Percentiles rank a stretch among this genome's conserved stretches.
phyloP scores from a whole-genome alignment of 2,113 vertebrate genomes.

The Hyperopisus bebe region DNA sequence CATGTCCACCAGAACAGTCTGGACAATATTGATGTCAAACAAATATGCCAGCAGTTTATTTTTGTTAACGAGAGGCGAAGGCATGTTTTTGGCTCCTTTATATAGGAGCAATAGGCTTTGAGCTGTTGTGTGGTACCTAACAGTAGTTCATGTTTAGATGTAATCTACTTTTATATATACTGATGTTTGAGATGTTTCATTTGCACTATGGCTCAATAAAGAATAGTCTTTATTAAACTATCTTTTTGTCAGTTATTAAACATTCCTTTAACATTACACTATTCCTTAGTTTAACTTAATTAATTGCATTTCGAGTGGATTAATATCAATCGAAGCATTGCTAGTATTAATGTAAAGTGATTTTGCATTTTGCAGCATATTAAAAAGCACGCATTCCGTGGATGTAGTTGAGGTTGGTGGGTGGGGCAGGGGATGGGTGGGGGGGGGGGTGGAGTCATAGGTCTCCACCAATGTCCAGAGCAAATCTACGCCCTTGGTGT shows the following conservation, averaged over 20 bases:
- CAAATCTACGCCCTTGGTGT: not conserved
- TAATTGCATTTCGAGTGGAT: constrained; percentile 6
- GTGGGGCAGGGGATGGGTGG: too few relatives aligned
- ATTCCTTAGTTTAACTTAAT: constrained; percentile 3
- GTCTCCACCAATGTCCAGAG: too few relatives aligned
- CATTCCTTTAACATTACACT: not conserved
- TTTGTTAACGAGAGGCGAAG: too few relatives aligned
- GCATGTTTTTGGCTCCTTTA: too few relatives aligned
- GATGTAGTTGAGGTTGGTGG: too few relatives aligned
- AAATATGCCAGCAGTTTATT: too few relatives aligned
- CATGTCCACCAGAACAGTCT: too few relatives aligned
- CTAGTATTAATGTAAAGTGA: constrained; percentile 10
- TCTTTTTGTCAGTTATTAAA: constrained; percentile 1
- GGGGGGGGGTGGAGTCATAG: too few relatives aligned
- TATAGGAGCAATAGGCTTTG: too few relatives aligned
- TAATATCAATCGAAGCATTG: constrained; percentile 6
- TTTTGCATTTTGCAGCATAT: not conserved
- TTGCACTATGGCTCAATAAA: not conserved
- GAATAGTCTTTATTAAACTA: constrained; percentile 4
- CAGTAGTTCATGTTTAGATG: constrained; percentile 7
- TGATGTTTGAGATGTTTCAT: constrained; percentile 1
- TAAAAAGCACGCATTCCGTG: too few relatives aligned
- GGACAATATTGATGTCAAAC: too few relatives aligned
- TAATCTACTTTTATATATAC: constrained; percentile 5
- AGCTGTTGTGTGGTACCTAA: too few relatives aligned